phyloP scores from a whole-genome alignment of 2,888 invertebrate genomes.

The Hirtodrosophila histrioides region DNA sequence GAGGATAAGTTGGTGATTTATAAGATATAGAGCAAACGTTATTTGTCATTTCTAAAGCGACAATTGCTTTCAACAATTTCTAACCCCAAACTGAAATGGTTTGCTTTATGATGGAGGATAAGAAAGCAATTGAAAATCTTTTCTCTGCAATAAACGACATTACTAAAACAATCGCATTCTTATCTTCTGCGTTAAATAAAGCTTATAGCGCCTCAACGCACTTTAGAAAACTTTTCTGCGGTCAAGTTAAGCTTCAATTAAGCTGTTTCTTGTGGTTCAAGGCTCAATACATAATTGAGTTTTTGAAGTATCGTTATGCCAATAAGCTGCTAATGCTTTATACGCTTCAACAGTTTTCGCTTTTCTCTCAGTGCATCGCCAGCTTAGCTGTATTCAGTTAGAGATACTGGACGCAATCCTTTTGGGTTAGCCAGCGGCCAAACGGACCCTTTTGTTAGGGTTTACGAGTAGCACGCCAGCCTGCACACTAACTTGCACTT shows the following conservation, averaged over 20 bases:
- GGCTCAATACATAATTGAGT: slow-evolving; percentile 13
- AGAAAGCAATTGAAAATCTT: too few relatives aligned
- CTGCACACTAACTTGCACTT: slow-evolving; percentile 1
- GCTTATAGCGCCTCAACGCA: too few relatives aligned
- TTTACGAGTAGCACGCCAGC: slow-evolving; percentile 11
- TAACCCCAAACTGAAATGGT: too few relatives aligned
- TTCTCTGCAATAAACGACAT: too few relatives aligned
- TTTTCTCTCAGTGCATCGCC: slow-evolving; percentile 35
- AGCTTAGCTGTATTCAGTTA: slow-evolving; percentile 24
- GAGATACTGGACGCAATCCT: slow-evolving; percentile 19
- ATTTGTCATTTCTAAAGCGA: too few relatives aligned
- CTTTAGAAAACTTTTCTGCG: slow-evolving; percentile 1
- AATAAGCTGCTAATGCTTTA: too few relatives aligned
- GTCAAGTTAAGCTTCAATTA: slow-evolving; percentile 1
- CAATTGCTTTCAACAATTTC: too few relatives aligned
- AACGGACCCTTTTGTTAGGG: slow-evolving; percentile 43
- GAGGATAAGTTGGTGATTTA: too few relatives aligned
- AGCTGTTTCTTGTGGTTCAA: neutral
- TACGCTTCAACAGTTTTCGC: neutral
- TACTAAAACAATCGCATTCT: too few relatives aligned
- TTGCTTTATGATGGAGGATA: too few relatives aligned
- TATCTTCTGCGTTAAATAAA: too few relatives aligned
- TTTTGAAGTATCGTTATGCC: slow-evolving; percentile 5
- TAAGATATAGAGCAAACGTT: too few relatives aligned
- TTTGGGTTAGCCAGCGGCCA: slow-evolving; percentile 26